Evolutionary conservation across 2,888 invertebrate genomes (phyloP), one percentile per base, ranked within the genome.

Genomic region (Trissolcus brochymenae): DNA sequence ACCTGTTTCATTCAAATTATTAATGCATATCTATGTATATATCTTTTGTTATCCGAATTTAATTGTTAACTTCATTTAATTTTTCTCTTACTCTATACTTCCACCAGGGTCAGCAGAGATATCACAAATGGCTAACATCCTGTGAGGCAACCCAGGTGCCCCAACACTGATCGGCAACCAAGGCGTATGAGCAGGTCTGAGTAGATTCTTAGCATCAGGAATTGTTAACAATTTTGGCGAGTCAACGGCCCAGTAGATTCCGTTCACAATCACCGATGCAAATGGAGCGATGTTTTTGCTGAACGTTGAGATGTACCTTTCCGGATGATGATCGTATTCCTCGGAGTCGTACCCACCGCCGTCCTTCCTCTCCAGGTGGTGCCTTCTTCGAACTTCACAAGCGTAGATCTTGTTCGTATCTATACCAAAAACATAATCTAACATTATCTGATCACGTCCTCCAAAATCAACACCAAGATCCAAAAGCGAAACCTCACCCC

Each of bases 101-200:
- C 98, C 98, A 0, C 99, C 98, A 0, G 99, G 99, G 90, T 99
- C 99, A 0, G 99, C 99, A 0, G 98, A 98, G 84, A 99, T 99
- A 88, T 99, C 99, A 88, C 99, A 99, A 84, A 99, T 97, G 3
- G 94, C 96, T 78, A 99, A 90, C 93, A 99, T 95, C 79, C 98
- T 91, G 87, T 97, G 96, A 0, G 97, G 97, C 55, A 97, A 88
- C 0, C 95, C 93, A 0, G 97, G 97, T 0, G 96, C 95, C 0
- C 97, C 97, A 64, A 95, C 92, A 80, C 96, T 95, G 35, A 94
- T 94, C 0, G 97, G 96, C 62, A 98, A 89, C 98, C 98, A 98
- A 0, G 98, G 98, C 0, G 96, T 95, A 82, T 95, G 93, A 0
- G 96, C 94, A 0, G 98, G 96, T 56, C 95, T 91, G 17, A 99